phyloP scores from a whole-genome alignment of 1,140 invertebrate species.

The Sesamia nonagrioides region DNA sequence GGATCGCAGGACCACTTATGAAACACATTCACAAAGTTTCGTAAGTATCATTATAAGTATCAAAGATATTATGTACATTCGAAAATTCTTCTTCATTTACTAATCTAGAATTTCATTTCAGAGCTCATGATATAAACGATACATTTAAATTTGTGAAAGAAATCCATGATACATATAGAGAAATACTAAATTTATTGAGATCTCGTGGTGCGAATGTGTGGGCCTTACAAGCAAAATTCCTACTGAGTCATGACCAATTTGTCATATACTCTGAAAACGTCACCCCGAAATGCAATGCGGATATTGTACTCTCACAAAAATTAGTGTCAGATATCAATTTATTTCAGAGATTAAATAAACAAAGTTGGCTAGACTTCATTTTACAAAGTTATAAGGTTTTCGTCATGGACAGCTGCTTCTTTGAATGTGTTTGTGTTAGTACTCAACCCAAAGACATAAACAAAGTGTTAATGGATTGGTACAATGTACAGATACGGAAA shows the following conservation, averaged over 20 bases:
- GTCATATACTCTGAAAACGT: conserved; percentile 71
- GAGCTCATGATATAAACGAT: conserved; percentile 68
- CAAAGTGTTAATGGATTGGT: conserved; percentile 74
- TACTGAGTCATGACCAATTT: conserved; percentile 81
- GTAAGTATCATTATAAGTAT: conserved; percentile 60
- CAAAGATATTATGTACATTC: no score
- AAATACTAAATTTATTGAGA: conserved; percentile 75
- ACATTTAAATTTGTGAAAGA: conserved; percentile 74
- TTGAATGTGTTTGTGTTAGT: conserved; percentile 77
- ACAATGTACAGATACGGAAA: conserved; percentile 74
- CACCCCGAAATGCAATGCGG: conserved; percentile 70
- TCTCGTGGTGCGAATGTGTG: conserved; percentile 76
- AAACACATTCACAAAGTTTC: conserved; percentile 75
- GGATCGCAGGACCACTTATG: conserved; percentile 78
- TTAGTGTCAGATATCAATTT: conserved; percentile 65
- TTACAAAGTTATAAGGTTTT: conserved; percentile 84
- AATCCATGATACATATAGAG: conserved; percentile 78
- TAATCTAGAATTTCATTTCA: conserved; percentile 57
- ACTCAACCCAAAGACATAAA: conserved; percentile 71
- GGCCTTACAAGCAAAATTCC: conserved; percentile 74
- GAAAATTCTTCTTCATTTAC: neutral
- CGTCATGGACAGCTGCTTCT: conserved; percentile 81
- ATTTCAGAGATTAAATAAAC: conserved; percentile 80
- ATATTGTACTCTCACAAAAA: conserved; percentile 69
- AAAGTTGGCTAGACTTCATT: conserved; percentile 83